Percentiles rank a stretch among this genome's conserved stretches.
Conservation (phyloP, 2,797 vertebrate genomes). For the Crocodylus rhombifer region DNA sequence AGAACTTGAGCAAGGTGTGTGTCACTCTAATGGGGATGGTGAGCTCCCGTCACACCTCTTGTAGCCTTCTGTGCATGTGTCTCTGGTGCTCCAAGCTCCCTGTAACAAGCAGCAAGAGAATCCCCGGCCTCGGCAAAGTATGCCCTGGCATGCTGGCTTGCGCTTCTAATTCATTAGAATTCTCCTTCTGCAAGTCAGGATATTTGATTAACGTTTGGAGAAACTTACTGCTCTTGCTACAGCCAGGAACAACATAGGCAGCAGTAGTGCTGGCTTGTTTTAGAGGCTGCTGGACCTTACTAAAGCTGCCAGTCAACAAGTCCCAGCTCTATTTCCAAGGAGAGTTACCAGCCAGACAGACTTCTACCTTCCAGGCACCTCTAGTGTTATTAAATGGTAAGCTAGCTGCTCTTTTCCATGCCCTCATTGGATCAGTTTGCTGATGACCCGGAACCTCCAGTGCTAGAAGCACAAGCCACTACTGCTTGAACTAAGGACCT, state of each 20-base stretch:
- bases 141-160: too few species aligned
- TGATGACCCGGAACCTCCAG: background rate
- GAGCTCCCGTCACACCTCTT: background rate
- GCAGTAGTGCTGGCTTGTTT: background rate
- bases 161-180: too few species aligned
- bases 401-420: background rate
- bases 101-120: accelerated
- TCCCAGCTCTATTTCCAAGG: background rate
- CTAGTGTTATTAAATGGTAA: background rate
- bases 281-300: background rate
- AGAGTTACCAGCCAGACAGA: background rate
- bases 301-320: background rate
- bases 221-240: background rate
- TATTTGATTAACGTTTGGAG: background rate
- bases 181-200: background rate
- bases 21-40: background rate
- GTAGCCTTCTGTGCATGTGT: background rate
- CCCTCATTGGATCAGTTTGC: background rate
- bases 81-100: accelerated
- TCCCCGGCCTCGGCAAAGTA: background rate
- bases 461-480: background rate
- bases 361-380: background rate
- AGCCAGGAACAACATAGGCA: background rate
- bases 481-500: background rate
- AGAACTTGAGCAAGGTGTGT: background rate